phyloP scores from a whole-genome alignment of 1,140 invertebrate genomes.

The Papilio polyxenes region DNA sequence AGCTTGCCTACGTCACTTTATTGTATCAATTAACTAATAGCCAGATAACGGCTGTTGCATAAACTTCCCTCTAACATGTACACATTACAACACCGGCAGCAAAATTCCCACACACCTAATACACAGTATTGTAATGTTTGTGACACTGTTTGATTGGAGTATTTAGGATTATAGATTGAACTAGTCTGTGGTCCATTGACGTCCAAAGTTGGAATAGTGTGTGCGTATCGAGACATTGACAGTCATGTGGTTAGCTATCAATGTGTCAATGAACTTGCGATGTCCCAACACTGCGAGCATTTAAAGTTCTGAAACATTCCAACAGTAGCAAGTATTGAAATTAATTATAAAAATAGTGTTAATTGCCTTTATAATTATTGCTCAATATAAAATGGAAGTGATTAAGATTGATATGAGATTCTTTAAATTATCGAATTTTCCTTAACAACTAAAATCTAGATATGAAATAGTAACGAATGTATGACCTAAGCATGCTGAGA shows the following conservation, averaged over 20 bases:
- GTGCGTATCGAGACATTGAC: conserved; percentile 53
- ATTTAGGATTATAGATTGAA: not conserved
- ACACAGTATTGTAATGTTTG: conserved; percentile 14
- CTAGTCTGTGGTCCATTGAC: conserved; percentile 41
- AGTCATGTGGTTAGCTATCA: conserved; percentile 54
- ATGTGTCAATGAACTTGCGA: conserved; percentile 61
- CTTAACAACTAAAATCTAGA: conserved; percentile 34
- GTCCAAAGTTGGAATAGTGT: conserved; percentile 34
- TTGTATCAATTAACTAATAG: conserved; percentile 50
- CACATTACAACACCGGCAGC: conserved; percentile 26
- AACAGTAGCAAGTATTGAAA: conserved; percentile 1
- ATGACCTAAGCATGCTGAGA: conserved; percentile 50
- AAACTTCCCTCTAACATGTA: conserved; percentile 44
- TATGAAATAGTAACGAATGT: conserved; percentile 44
- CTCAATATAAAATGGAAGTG: not conserved
- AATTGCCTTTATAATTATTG: not conserved
- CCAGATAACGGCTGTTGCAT: conserved; percentile 49
- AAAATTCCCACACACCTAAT: conserved; percentile 14
- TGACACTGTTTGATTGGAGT: conserved; percentile 27
- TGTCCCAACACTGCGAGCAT: conserved; percentile 51
- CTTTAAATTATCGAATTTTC: not conserved
- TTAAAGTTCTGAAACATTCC: conserved; percentile 46
- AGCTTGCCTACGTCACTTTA: conserved; percentile 38
- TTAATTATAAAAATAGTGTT: conserved; percentile 14
- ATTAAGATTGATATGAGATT: not conserved